phyloP scores from a whole-genome alignment of 2,888 invertebrate species.

The Lampropteryx suffumata region DNA sequence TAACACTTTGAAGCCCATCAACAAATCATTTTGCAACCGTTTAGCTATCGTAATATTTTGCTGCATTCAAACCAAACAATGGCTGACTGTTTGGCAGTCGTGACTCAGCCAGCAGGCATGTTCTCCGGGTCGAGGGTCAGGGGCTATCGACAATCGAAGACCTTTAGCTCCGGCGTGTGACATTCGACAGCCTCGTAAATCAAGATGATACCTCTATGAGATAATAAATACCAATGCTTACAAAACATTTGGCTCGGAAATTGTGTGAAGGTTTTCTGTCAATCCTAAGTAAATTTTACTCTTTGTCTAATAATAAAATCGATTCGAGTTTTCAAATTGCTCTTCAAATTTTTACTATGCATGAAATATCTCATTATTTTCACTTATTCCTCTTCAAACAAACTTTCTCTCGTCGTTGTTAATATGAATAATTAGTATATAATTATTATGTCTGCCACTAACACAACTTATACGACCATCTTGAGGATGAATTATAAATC shows the following conservation, averaged over 20 bases:
- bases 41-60: conserved; percentile 9
- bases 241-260: background rate
- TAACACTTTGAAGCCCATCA: conserved; percentile 15
- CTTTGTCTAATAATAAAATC: too few relatives aligned
- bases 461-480: too few relatives aligned
- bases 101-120: conserved; percentile 25
- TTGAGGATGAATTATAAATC: too few relatives aligned
- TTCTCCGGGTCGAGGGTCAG: conserved; percentile 25
- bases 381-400: too few relatives aligned
- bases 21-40: conserved; percentile 17
- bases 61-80: conserved; percentile 13
- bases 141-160: conserved; percentile 26
- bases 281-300: too few relatives aligned
- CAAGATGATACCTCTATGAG: conserved; percentile 10
- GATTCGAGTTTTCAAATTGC: too few relatives aligned
- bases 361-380: too few relatives aligned
- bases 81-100: conserved; percentile 19
- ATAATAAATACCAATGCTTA: conserved; percentile 7
- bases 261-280: background rate
- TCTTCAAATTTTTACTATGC: too few relatives aligned
- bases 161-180: conserved; percentile 24
- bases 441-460: too few relatives aligned
- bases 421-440: too few relatives aligned
- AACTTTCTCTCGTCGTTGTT: too few relatives aligned
- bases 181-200: conserved; percentile 28